Evolutionary conservation across 2,888 invertebrate genomes (phyloP).

Genomic region (Dioctria rufipes): DNA sequence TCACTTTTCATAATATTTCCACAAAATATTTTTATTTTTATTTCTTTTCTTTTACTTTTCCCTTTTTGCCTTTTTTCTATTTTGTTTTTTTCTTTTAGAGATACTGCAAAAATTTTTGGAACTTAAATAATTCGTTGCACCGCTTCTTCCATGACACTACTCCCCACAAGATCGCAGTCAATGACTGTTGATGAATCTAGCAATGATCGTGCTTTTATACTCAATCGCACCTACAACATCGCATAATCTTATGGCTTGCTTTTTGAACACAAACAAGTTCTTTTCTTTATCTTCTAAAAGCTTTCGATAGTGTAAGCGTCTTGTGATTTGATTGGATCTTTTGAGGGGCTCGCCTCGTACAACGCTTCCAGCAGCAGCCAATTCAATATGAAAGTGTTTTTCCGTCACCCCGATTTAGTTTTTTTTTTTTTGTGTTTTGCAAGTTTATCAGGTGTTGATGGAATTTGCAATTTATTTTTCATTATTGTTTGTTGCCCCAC

Average conservation of each 20-base stretch:
- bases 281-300: neutral
- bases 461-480: neutral
- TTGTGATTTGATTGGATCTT: constrained; percentile 6
- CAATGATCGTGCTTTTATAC: constrained; percentile 27
- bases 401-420: constrained; percentile 29
- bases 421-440: neutral
- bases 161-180: constrained; percentile 18
- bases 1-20: constrained; percentile 28
- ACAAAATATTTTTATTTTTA: neutral
- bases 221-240: neutral
- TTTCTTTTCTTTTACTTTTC: neutral
- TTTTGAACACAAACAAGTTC: neutral
- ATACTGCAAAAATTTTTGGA: neutral
- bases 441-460: neutral
- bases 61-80: neutral
- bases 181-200: constrained; percentile 41
- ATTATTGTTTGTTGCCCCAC: no score
- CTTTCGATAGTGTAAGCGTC: no score
- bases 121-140: neutral
- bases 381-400: neutral
- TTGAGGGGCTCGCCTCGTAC: constrained; percentile 14
- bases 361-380: neutral
- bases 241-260: no score
- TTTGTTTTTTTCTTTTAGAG: neutral
- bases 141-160: neutral